Evolutionary conservation across 2,113 vertebrate species (phyloP).

Genomic region (Caretta caretta): DNA sequence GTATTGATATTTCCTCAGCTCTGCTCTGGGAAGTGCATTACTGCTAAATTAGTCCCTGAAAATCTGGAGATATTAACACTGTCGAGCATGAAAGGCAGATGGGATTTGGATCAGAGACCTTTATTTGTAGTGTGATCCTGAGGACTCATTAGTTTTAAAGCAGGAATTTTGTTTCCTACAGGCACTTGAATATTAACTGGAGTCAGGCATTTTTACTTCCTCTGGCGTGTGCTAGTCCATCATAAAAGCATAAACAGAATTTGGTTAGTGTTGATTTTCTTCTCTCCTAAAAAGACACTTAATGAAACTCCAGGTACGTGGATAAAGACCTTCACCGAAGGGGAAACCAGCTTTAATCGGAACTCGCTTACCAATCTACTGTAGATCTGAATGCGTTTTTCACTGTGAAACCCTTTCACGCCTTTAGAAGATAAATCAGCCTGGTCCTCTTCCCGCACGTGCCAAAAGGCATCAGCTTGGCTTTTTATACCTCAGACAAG

Average conservation of each 20-base stretch:
- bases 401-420: slow-evolving; percentile 29
- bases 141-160: slow-evolving; percentile 74
- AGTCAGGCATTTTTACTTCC: slow-evolving; percentile 61
- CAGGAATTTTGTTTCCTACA: slow-evolving; percentile 49
- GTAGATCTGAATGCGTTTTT: slow-evolving; percentile 10
- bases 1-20: slow-evolving; percentile 50
- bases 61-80: slow-evolving; percentile 63
- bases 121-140: slow-evolving; percentile 66
- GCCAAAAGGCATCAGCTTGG: slow-evolving; percentile 5
- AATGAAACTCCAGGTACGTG: slow-evolving; percentile 52
- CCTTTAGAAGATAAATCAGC: slow-evolving; percentile 25
- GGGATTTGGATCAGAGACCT: slow-evolving; percentile 76
- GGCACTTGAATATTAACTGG: slow-evolving; percentile 52
- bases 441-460: background rate
- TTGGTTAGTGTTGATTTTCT: slow-evolving; percentile 49
- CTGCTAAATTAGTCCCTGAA: slow-evolving; percentile 70
- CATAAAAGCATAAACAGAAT: slow-evolving; percentile 46
- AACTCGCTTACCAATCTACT: slow-evolving; percentile 42
- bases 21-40: slow-evolving; percentile 62
- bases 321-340: slow-evolving; percentile 41
- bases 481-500: accelerated
- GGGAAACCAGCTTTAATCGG: slow-evolving; percentile 56
- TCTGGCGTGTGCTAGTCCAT: slow-evolving; percentile 16
- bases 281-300: slow-evolving; percentile 50
- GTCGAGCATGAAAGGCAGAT: slow-evolving; percentile 71